phyloP scores from a whole-genome alignment of 2,113 vertebrate species.

The Puma concolor region DNA sequence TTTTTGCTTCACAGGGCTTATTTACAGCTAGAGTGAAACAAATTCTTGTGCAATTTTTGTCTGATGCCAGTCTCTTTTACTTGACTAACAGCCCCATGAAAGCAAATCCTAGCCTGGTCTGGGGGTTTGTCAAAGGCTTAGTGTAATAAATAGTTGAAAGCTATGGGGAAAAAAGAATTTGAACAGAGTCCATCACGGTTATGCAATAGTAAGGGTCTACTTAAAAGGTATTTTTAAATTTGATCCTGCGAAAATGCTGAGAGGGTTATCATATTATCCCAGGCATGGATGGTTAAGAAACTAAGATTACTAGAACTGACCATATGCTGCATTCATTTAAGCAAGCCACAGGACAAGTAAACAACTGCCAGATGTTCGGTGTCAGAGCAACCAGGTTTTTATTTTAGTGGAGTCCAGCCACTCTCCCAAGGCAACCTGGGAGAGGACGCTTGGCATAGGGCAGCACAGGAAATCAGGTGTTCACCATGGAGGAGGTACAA shows the following conservation, averaged over 20 bases:
- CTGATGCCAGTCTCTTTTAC: not conserved
- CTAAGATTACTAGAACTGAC: conserved; percentile 73
- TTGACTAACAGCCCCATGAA: not conserved
- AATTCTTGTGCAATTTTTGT: not conserved
- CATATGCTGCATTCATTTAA: conserved; percentile 81
- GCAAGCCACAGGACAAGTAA: conserved; percentile 80
- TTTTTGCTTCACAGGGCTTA: not conserved
- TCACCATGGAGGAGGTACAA: conserved; percentile 84
- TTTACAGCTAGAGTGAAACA: not conserved
- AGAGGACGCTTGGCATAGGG: conserved; percentile 84
- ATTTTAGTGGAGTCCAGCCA: conserved; percentile 90
- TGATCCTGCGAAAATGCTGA: conserved; percentile 53
- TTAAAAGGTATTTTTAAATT: conserved; percentile 36
- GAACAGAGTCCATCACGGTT: not conserved
- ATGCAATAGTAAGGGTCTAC: no score
- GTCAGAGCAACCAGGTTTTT: conserved; percentile 80
- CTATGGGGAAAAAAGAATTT: not conserved
- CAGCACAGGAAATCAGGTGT: conserved; percentile 88
- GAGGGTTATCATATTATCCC: conserved; percentile 63
- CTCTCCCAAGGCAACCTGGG: conserved; percentile 85
- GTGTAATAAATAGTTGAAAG: not conserved
- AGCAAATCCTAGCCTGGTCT: not conserved
- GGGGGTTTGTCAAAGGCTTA: not conserved
- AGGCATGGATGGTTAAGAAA: conserved; percentile 74
- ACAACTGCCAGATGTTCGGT: conserved; percentile 86